phyloP scores from a whole-genome alignment of 2,113 vertebrate genomes.

The Megaceryle torquata region DNA sequence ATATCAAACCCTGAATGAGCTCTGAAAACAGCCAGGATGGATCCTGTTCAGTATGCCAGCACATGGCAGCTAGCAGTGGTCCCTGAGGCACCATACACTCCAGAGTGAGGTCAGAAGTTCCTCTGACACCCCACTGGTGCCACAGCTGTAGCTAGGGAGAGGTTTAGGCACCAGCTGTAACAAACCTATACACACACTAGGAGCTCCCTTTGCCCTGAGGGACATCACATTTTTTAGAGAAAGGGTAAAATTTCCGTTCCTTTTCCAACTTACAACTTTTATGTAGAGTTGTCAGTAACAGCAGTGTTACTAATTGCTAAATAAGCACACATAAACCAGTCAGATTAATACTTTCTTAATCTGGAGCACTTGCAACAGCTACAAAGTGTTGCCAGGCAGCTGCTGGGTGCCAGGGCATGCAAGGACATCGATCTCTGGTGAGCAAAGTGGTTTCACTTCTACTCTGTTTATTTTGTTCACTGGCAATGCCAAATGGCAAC shows the following conservation, averaged over 20 bases:
- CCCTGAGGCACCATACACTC: neutral
- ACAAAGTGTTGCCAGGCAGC: neutral
- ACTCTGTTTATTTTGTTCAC: neutral
- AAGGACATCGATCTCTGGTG: neutral
- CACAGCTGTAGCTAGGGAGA: neutral
- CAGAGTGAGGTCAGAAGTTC: rapidly evolving
- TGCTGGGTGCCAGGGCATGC: neutral
- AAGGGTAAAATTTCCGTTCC: neutral
- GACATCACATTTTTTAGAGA: neutral
- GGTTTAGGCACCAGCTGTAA: rapidly evolving
- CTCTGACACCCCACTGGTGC: neutral
- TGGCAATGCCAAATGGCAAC: neutral
- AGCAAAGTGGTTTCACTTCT: neutral
- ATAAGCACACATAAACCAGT: neutral
- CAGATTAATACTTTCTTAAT: neutral
- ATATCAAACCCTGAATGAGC: neutral
- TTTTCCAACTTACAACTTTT: neutral
- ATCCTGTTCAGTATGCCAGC: rapidly evolving
- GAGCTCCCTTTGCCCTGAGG: neutral
- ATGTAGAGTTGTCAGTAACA: neutral
- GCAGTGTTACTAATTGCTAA: neutral
- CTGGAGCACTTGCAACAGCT: neutral
- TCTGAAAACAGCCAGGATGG: neutral
- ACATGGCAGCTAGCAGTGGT: neutral
- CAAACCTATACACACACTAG: rapidly evolving